Percentiles rank a stretch among this genome's conserved stretches.
phyloP scores from a whole-genome alignment of 2,797 vertebrate species.

The Setipinna tenuifilis region DNA sequence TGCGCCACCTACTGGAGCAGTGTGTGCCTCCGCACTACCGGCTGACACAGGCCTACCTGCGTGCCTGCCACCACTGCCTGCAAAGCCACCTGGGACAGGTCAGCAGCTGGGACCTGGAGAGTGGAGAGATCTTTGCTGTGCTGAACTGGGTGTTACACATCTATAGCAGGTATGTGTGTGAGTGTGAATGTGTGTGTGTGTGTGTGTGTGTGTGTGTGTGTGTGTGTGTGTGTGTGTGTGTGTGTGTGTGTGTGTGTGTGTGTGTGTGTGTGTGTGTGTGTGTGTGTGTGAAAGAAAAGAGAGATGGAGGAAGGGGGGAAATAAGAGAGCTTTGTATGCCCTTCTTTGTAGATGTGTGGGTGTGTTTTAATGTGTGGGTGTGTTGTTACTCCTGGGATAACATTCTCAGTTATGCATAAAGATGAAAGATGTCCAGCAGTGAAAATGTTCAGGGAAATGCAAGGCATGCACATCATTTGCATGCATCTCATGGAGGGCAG shows the following conservation, averaged over 20 bases:
- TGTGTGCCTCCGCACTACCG: constrained; percentile 89
- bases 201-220: neutral
- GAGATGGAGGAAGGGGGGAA: no score
- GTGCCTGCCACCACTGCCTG: constrained; percentile 83
- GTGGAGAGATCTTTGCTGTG: constrained; percentile 87
- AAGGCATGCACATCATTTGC: neutral
- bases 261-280: neutral
- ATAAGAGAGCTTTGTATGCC: no score
- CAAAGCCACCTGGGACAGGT: constrained; percentile 82
- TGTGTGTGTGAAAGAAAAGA: neutral
- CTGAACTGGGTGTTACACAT: constrained; percentile 88
- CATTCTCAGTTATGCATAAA: neutral
- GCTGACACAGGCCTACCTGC: constrained; percentile 79
- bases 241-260: neutral
- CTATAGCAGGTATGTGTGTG: constrained; percentile 85
- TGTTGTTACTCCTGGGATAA: neutral
- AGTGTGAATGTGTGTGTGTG: constrained; percentile 64
- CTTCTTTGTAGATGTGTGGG: neutral
- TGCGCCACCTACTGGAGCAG: constrained; percentile 88
- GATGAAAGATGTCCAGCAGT: neutral
- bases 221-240: neutral
- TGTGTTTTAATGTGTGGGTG: neutral
- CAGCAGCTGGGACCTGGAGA: constrained; percentile 85
- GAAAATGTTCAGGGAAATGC: neutral
- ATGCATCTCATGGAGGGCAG: neutral